phyloP scores from a whole-genome alignment of 1,140 invertebrate species.

The Nilaparvata lugens region DNA sequence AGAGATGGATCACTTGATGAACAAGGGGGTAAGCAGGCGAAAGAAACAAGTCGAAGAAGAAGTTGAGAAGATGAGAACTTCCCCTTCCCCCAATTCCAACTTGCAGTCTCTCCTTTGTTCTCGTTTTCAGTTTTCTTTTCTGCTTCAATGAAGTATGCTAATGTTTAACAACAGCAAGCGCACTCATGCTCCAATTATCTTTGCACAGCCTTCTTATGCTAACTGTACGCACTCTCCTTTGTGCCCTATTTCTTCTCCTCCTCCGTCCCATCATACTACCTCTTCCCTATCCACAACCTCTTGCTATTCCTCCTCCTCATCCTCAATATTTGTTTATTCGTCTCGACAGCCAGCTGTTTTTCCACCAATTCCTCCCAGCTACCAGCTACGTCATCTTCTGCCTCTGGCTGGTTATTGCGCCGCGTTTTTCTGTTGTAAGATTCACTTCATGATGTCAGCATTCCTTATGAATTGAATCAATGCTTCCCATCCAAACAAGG shows the following conservation, averaged over 20 bases:
- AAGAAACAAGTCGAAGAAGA: background rate
- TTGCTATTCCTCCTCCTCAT: too few species aligned
- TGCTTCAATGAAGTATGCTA: constrained; percentile 14
- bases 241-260: background rate
- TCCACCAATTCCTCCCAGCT: too few species aligned
- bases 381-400: too few species aligned
- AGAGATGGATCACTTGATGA: background rate
- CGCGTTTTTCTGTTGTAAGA: too few species aligned
- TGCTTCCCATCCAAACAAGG: too few species aligned
- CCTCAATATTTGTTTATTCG: too few species aligned
- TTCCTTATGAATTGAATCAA: too few species aligned
- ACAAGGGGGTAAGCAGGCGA: background rate
- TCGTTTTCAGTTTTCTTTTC: constrained; percentile 8
- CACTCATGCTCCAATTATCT: constrained; percentile 8
- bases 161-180: constrained; percentile 7
- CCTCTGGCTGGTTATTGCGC: too few species aligned
- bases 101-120: constrained; percentile 3
- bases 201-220: background rate
- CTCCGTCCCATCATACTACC: background rate
- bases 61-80: background rate
- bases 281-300: too few species aligned
- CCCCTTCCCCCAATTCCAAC: background rate
- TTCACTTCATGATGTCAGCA: too few species aligned
- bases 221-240: too few species aligned
- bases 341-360: too few species aligned